These are phyloP conservation scores for Sandelia bainsii DNA, from an alignment of 2,797 vertebrate genomes.

Conservation along the genomic window DNA sequence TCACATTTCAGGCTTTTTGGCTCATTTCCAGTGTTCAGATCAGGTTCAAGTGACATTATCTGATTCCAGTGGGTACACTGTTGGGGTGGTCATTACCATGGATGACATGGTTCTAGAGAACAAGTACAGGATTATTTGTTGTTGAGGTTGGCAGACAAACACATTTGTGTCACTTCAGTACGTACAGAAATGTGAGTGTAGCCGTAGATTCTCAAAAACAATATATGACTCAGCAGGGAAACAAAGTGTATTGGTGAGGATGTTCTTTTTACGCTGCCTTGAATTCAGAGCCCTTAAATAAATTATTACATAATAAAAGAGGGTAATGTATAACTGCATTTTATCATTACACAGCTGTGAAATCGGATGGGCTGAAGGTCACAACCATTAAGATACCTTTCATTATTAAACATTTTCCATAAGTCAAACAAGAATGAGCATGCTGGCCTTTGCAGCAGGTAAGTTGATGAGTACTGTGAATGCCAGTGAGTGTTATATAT, in stretches of 20 bases:
- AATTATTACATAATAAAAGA: conserved; percentile 16
- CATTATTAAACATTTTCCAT: conserved; percentile 23
- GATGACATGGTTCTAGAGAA: too few relatives aligned
- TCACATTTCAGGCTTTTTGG: too few relatives aligned
- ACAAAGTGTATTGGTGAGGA: neutral
- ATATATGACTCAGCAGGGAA: conserved; percentile 17
- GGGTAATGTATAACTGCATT: conserved; percentile 14
- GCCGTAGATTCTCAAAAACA: neutral
- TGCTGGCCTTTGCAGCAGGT: conserved; percentile 22
- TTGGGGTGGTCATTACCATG: too few relatives aligned
- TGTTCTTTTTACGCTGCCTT: conserved; percentile 1
- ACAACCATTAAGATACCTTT: conserved; percentile 2
- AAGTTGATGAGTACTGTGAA: neutral
- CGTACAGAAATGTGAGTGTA: too few relatives aligned
- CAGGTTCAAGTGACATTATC: too few relatives aligned
- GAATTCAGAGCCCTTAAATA: conserved; percentile 21
- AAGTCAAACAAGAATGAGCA: conserved; percentile 17
- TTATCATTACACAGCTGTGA: conserved; percentile 20
- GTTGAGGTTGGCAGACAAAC: too few relatives aligned
- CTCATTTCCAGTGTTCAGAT: too few relatives aligned
- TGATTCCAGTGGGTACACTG: too few relatives aligned
- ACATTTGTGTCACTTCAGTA: too few relatives aligned
- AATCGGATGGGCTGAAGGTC: neutral
- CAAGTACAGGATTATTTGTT: too few relatives aligned
- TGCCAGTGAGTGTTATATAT: conserved; percentile 28